A percentile compares a stretch with the other conserved stretches of the same genome.
Conservation (phyloP, 1,140 invertebrate genomes). For the Tetragonula clypearis region DNA sequence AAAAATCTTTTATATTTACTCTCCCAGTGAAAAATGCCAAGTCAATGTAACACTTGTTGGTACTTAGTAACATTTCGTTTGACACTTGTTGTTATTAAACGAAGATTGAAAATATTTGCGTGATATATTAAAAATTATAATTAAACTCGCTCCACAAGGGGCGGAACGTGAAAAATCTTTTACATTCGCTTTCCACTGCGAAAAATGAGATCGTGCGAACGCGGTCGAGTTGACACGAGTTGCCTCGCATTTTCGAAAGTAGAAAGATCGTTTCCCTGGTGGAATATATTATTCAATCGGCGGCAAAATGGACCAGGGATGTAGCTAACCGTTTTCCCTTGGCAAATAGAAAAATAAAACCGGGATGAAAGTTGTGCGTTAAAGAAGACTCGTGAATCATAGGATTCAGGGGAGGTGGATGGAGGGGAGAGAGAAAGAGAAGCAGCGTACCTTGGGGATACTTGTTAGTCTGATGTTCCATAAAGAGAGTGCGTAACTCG, state of each 20-base stretch:
- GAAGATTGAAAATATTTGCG: no score
- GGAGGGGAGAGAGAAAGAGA: not conserved
- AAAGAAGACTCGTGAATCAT: constrained; percentile 19
- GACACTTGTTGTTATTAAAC: no score
- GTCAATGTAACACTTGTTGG: no score
- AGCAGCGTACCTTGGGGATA: constrained; percentile 77
- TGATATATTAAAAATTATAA: no score
- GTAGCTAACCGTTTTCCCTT: not conserved
- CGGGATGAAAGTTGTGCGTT: constrained; percentile 7
- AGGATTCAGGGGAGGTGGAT: not conserved
- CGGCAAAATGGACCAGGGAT: not conserved
- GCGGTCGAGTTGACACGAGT: no score
- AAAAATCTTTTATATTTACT: no score
- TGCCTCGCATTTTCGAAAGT: not conserved
- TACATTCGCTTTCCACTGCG: no score
- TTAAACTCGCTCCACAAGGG: no score
- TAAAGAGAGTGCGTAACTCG: constrained; percentile 90
- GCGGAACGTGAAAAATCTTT: no score
- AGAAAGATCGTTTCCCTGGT: not conserved
- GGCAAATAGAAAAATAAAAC: constrained; percentile 17
- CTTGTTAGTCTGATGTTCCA: constrained; percentile 90
- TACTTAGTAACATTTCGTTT: no score
- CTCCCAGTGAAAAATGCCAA: no score
- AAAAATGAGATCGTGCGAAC: no score
- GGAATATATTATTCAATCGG: not conserved